These are phyloP conservation scores for Acrocyrtus sp. DNA, from an alignment of 2,888 invertebrate genomes.

Conservation along the genomic window DNA sequence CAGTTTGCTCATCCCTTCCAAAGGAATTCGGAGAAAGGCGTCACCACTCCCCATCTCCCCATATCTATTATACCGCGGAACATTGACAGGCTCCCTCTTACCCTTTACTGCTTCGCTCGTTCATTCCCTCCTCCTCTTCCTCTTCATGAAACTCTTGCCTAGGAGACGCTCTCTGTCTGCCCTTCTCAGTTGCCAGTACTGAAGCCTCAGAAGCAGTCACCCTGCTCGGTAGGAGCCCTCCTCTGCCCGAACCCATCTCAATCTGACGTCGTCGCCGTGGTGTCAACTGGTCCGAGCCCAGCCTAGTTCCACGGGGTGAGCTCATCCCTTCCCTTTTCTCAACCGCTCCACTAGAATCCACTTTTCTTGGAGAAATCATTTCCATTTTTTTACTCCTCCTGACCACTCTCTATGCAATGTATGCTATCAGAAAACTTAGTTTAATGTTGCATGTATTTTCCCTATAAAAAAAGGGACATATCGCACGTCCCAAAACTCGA, in stretches of 20 bases:
- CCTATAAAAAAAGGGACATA: no score
- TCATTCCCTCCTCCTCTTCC: no score
- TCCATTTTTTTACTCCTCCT: no score
- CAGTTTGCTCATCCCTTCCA: constrained; percentile 15
- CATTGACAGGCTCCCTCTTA: background rate
- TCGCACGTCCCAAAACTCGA: no score
- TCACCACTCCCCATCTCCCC: constrained; percentile 17
- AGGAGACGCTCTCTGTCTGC: background rate
- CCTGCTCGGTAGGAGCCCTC: no score
- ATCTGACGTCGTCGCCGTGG: background rate
- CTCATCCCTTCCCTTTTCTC: no score
- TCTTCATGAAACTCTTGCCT: no score
- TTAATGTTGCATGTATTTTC: no score
- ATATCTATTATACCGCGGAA: background rate
- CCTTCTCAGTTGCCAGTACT: no score
- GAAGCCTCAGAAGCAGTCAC: background rate
- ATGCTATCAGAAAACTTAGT: background rate
- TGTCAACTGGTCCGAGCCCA: background rate
- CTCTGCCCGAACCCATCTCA: no score
- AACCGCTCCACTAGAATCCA: background rate
- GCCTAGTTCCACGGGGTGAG: background rate
- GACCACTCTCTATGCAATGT: background rate
- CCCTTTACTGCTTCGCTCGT: no score
- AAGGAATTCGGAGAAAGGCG: background rate
- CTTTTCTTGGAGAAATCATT: background rate